Base-by-base conservation (phyloP, 2,888 invertebrate species). In the Eilema sororculum region DNA sequence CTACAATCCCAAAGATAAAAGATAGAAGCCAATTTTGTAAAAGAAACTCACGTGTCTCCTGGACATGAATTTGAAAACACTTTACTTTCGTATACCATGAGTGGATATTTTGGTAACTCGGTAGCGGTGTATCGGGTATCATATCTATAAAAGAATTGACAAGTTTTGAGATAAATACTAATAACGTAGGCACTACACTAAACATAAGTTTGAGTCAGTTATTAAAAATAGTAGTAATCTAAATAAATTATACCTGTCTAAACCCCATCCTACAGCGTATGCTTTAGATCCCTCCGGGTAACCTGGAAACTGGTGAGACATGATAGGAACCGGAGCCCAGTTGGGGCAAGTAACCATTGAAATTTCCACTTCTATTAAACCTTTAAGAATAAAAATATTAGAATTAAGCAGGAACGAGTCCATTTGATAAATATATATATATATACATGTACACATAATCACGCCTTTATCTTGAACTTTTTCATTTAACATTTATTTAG, bases 261-360 rank as follows among this genome's bases (percentile, higher is more conserved):
- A 79, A 13, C 94, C 93, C 94, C 94, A 94, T 46, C 94, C 94
- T 20, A 94, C 73, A 8, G 93, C 92, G 6, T 81, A 80, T 0
- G 87, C 94, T 20, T 75, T 64, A 2, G 87, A 82, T 2, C 90
- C 89, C 4, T 79, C 81, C 4, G 70, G 76, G 12, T 76, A 80
- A 25, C 88, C 77, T 16, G 79, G 66, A 68, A 89, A 90, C 70
- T 89, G 88, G 76, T 94, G 92, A 1, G 94, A 92, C 87, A 94
- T 92, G 61, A 94, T 69, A 2, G 89, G 73, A 25, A 92, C 76
- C 0, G 94, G 89, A 0, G 85, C 82, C 94, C 93, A 94, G 8
- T 86, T 87, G 22, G 71, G 74, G 72, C 94, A 94, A 8, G 90
- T 86, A 12, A 87, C 86, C 91, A 94, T 90, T 0, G 93, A 91